Percentiles rank a stretch among this genome's conserved stretches.
Evolutionary conservation across 2,113 vertebrate species (phyloP).

Genomic region (Centropristis striata): DNA sequence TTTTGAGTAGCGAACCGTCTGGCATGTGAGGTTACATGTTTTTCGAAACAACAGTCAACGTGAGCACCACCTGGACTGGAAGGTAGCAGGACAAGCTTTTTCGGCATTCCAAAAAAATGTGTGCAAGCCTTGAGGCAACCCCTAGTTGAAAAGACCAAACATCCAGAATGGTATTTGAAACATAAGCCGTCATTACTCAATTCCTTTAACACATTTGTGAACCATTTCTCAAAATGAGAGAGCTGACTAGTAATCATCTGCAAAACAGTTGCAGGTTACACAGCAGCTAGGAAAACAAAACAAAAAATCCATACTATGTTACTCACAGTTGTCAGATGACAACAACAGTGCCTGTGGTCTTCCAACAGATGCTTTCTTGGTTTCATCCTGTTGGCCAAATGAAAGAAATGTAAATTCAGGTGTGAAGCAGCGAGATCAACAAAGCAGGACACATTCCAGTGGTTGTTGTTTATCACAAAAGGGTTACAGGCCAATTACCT

Average conservation of each 20-base stretch:
- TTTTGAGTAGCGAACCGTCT: too few relatives aligned
- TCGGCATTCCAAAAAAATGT: slow-evolving; percentile 51
- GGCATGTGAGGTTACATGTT: slow-evolving; percentile 5
- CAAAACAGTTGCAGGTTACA: not conserved
- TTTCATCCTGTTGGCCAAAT: slow-evolving; percentile 73
- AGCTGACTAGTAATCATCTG: not conserved
- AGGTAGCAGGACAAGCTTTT: slow-evolving; percentile 27
- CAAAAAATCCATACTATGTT: not conserved
- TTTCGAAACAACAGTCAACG: not conserved
- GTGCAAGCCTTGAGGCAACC: slow-evolving; percentile 32
- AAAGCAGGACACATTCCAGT: slow-evolving; percentile 3
- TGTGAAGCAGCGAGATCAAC: slow-evolving; percentile 19
- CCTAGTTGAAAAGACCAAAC: not conserved
- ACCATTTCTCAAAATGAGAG: not conserved
- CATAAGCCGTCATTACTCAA: slow-evolving; percentile 1
- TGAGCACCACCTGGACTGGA: slow-evolving; percentile 27
- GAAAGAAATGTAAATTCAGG: slow-evolving; percentile 24
- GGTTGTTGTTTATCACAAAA: slow-evolving; percentile 7
- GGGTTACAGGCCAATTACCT: slow-evolving; percentile 63
- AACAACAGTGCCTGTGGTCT: slow-evolving; percentile 52
- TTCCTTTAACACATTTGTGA: not conserved
- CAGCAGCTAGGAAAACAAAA: slow-evolving; percentile 8
- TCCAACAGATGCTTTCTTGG: slow-evolving; percentile 63
- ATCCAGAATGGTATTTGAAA: not conserved
- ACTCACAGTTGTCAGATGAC: slow-evolving; percentile 78